These are phyloP conservation scores for Syrmaticus mikado DNA, from an alignment of 2,113 vertebrate genomes.

Conservation along the genomic window DNA sequence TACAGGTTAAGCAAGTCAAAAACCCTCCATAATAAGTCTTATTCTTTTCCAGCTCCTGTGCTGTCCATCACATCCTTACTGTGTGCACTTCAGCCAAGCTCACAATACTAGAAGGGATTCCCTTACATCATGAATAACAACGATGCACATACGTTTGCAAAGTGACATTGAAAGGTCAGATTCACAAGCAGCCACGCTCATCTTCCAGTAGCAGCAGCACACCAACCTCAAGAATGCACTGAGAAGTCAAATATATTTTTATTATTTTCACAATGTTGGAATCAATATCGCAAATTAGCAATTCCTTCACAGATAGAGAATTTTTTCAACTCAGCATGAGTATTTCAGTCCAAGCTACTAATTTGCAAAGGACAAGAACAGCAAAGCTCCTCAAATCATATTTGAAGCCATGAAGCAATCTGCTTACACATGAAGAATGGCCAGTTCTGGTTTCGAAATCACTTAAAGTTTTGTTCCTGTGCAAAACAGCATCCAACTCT, in stretches of 20 bases:
- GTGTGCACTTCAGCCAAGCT: not conserved
- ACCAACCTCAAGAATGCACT: not conserved
- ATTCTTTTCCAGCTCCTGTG: not conserved
- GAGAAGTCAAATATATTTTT: not conserved
- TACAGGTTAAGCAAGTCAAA: not conserved
- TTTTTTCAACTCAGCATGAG: not conserved
- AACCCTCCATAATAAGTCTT: not conserved
- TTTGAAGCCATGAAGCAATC: rapidly evolving
- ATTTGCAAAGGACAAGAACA: not conserved
- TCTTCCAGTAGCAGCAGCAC: not conserved
- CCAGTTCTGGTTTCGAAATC: not conserved
- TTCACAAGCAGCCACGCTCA: rapidly evolving
- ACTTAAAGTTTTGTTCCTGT: not conserved
- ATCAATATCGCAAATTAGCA: not conserved
- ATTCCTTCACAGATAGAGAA: not conserved
- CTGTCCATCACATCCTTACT: not conserved
- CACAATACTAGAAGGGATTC: not conserved
- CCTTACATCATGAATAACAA: not conserved
- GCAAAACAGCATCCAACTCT: not conserved
- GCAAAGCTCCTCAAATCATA: not conserved
- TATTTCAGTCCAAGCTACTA: not conserved
- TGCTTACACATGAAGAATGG: not conserved
- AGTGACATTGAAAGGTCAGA: not conserved
- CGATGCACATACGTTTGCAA: not conserved
- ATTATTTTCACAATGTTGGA: not conserved